Percentiles rank a stretch among this genome's conserved stretches.
These are phyloP conservation scores for Pyxicephalus adspersus DNA, from an alignment of 2,113 vertebrate species.

Conservation along the genomic window DNA sequence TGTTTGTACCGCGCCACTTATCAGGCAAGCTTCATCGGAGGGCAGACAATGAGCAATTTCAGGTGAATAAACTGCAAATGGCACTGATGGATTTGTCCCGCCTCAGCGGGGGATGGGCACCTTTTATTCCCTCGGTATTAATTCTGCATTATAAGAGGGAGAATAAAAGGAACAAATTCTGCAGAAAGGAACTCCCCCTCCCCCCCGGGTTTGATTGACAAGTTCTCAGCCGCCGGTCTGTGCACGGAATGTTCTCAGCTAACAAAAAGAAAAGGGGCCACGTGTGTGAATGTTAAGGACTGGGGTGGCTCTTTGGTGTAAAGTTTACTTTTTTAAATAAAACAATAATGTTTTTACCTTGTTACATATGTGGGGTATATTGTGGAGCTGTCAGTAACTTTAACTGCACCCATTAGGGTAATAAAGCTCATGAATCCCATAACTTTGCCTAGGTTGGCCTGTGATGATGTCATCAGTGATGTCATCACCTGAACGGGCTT, in stretches of 20 bases:
- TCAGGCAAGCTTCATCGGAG: background rate
- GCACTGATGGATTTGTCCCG: constrained; percentile 26
- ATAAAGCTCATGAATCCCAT: too few species aligned
- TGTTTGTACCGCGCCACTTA: background rate
- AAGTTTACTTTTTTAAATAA: too few species aligned
- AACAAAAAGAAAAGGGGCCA: background rate
- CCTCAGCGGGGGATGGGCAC: background rate
- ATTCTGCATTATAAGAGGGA: constrained; percentile 32
- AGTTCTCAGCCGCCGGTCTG: background rate
- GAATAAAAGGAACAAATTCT: constrained; percentile 25
- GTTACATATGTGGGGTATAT: too few species aligned
- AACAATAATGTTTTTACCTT: too few species aligned
- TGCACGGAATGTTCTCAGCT: background rate
- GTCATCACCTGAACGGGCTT: too few species aligned
- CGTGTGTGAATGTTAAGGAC: background rate
- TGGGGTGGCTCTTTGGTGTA: background rate
- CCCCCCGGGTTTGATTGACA: background rate
- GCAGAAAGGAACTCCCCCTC: background rate
- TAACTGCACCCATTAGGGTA: too few species aligned
- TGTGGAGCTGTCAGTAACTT: too few species aligned
- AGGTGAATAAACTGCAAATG: constrained; percentile 51
- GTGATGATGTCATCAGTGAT: too few species aligned
- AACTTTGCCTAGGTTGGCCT: too few species aligned
- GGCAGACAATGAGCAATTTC: constrained; percentile 29
- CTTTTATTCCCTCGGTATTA: constrained; percentile 46